Base-by-base conservation (phyloP, 2,888 invertebrate genomes). In the Pseudococcus jackbeardsleyi region DNA sequence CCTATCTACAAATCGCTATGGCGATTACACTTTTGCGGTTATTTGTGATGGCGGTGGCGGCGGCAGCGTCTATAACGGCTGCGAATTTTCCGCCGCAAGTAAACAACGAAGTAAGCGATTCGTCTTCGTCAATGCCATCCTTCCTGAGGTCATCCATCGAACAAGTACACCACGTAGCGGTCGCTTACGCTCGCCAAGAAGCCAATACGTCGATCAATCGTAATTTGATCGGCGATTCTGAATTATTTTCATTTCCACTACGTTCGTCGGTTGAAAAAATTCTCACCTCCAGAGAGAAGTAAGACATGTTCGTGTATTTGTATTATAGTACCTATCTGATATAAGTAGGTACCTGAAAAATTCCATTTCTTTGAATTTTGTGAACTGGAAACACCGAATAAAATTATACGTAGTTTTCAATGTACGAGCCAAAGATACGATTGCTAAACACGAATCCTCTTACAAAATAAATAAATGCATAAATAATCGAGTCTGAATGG, bases 221-320 rank as follows among this genome's bases (percentile, higher is more conserved):
- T 26, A 22, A 77, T 19, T 12, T 22, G 22, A 33, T 79, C 26
- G 46, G 42, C 11, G 48, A 50, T n/a, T 26, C 82, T 17, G 87
- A 77, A 22, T 79, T 79, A 22, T 79, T 79, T 79, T 79, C 87
- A 7, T 48, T 88, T 12, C 72, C 88, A 12, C n/a, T 59, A 33
- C 84, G 88, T 26, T 72, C 42, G 9, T 84, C 88, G 26, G 85
- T 88, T 9, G 88, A 88, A 72, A 88, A 88, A 77, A n/a, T 88
- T 42, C 77, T 85, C 15, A 85, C 72, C 19, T 68, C 68, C 15
- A 68, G 85, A 77, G 84, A 88, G 17, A 85, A 72, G 88, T 88
- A 68, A 68, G 46, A 33, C 3, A 33, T n/a, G n/a, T n/a, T n/a
- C 26, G 1, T 3, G 26, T 33, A 33, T 33, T 33, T 33, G 26